Evolutionary conservation across 2,113 vertebrate genomes (phyloP).

Genomic region (Accipiter virgatus): DNA sequence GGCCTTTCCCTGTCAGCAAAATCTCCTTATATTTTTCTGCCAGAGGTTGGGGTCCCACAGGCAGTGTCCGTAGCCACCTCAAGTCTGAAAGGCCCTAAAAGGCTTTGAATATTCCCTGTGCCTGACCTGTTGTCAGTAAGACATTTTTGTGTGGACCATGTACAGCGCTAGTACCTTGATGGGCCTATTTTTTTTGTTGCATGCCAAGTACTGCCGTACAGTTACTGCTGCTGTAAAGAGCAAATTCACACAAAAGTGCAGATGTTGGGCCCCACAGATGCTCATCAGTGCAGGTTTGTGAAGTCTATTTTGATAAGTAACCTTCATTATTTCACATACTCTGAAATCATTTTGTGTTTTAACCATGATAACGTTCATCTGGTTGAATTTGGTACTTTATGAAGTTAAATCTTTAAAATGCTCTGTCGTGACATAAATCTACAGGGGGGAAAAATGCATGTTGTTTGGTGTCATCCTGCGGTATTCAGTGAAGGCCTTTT

Average conservation of each 20-base stretch:
- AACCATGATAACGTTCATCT: fast-evolving
- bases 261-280: fast-evolving
- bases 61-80: fast-evolving
- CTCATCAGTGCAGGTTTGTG: neutral
- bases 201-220: fast-evolving
- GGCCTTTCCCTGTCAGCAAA: neutral
- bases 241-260: neutral
- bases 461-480: fast-evolving
- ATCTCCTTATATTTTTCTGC: neutral
- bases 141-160: neutral
- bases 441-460: fast-evolving
- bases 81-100: neutral
- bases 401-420: neutral
- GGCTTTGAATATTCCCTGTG: neutral
- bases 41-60: neutral
- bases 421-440: neutral
- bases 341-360: neutral
- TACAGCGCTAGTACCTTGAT: fast-evolving
- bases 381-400: neutral
- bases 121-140: neutral
- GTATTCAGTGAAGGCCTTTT: neutral
- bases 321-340: neutral
- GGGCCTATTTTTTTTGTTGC: fast-evolving
- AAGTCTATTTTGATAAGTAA: neutral
- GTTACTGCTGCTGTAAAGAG: neutral